Percentiles rank a stretch among this genome's conserved stretches.
phyloP scores from a whole-genome alignment of 1,140 invertebrate genomes.

The Piezodorus guildinii region DNA sequence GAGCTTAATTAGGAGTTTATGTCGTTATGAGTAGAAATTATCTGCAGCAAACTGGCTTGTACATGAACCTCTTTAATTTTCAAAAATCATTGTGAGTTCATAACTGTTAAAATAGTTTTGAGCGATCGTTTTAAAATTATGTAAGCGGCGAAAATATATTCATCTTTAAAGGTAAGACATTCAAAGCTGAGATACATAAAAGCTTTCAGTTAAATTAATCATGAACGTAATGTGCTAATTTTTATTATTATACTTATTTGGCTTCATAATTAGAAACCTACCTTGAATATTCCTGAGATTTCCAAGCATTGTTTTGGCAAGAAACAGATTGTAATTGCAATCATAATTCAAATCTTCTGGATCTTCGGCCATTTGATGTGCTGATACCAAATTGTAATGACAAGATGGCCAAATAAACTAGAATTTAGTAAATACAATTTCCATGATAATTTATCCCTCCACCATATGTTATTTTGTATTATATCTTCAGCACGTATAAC shows the following conservation, averaged over 20 bases:
- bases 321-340: slow-evolving; percentile 30
- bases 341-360: slow-evolving; percentile 30
- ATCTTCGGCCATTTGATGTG: slow-evolving; percentile 27
- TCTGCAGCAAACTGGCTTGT: too few relatives aligned
- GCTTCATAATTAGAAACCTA: not conserved
- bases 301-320: slow-evolving; percentile 25
- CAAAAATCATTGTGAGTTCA: not conserved
- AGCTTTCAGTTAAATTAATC: too few relatives aligned
- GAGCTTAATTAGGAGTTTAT: too few relatives aligned
- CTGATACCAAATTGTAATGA: not conserved
- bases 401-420: not conserved
- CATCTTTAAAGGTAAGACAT: not conserved
- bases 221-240: too few relatives aligned
- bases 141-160: not conserved
- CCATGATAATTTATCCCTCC: too few relatives aligned
- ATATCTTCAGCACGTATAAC: too few relatives aligned
- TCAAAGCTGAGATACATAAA: too few relatives aligned
- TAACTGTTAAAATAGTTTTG: not conserved
- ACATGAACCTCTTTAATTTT: too few relatives aligned
- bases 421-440: too few relatives aligned
- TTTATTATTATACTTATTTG: not conserved
- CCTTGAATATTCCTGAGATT: slow-evolving; percentile 20
- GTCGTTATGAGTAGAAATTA: too few relatives aligned
- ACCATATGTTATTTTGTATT: too few relatives aligned
- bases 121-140: not conserved